Evolutionary conservation across 2,113 vertebrate genomes (phyloP), one percentile per base, ranked within the genome.

Genomic region (Ariopsis seemanni): DNA sequence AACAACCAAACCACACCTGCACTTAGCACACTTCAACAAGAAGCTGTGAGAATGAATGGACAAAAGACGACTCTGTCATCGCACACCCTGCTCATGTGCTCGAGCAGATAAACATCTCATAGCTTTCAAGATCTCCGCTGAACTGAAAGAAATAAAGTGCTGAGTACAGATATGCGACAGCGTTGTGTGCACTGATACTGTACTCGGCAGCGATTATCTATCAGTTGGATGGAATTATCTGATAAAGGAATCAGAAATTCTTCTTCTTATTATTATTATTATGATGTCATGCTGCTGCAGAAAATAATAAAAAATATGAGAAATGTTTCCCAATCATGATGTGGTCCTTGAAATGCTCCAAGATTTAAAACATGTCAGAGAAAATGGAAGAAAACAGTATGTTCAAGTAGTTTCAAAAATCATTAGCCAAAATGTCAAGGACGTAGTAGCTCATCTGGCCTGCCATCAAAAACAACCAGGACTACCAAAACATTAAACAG

Each of bases 1-100:
- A 65, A 63, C 80, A 82, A 75, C 22, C 55, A 82, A 57, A 71
- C 60, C 58, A 83, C 60, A 89, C 79, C 84, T 69, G 83, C 60
- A 63, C 48, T 88, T n/a, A 58, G 20, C 7, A 9, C 12, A 75
- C 72, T 50, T 88, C 30, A 18, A 42, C 4, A 20, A 17, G 52
- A 53, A 85, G 78, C 83, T 85, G 42, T 86, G 52, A 30, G 55
- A 71, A 72, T 17, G 77, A 55, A 60, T 9, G 42, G 67, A 48
- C 30, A 17, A 71, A 81, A 67, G 11, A 80, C 55, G 18, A 34
- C n/a, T 17, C 74, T 78, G 75, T 78, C 22, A 30, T 79, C 77
- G 30, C 77, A 57, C 7, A 55, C n/a, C 75, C 75, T 5, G 12
- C 22, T 78, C 50, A 53, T 78, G 4, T 53, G 75, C 6, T 34